These are phyloP conservation scores for Uloborus plumipes DNA, from an alignment of 2,888 invertebrate species.

Conservation along the genomic window DNA sequence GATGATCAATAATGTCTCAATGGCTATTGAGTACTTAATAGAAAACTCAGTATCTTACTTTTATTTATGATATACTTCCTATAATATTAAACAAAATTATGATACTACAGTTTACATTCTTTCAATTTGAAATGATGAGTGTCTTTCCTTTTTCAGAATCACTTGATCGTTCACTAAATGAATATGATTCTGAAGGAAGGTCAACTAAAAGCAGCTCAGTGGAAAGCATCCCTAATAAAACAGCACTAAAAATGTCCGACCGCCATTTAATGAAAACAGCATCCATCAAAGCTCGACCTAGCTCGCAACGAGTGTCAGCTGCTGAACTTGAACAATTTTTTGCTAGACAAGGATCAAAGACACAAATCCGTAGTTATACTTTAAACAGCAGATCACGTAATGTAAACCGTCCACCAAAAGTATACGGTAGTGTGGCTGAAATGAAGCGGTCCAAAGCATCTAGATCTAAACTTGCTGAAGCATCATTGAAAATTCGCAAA, in stretches of 20 bases:
- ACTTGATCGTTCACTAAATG: constrained; percentile 69
- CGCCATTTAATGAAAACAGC: constrained; percentile 51
- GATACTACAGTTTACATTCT: no score
- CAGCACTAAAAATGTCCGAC: constrained; percentile 47
- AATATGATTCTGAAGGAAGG: constrained; percentile 67
- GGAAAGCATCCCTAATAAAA: constrained; percentile 69
- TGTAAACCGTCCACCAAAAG: constrained; percentile 69
- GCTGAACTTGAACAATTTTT: constrained; percentile 93
- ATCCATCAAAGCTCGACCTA: constrained; percentile 73
- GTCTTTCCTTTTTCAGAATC: constrained; percentile 48
- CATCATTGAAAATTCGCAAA: constrained; percentile 76
- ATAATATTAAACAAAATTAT: no score
- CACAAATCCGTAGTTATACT: constrained; percentile 31
- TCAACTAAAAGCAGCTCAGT: constrained; percentile 66
- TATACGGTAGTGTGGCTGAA: constrained; percentile 65
- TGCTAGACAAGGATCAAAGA: constrained; percentile 78
- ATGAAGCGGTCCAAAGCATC: constrained; percentile 83
- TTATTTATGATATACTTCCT: no score
- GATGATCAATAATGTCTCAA: no score
- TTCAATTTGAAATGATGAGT: no score
- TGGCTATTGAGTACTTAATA: not conserved
- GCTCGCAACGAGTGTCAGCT: constrained; percentile 86
- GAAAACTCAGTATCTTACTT: not conserved
- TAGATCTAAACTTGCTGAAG: constrained; percentile 49
- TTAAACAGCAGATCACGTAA: constrained; percentile 34